Conservation (phyloP, 2,888 invertebrate genomes). For the Strigamia crassipes region DNA sequence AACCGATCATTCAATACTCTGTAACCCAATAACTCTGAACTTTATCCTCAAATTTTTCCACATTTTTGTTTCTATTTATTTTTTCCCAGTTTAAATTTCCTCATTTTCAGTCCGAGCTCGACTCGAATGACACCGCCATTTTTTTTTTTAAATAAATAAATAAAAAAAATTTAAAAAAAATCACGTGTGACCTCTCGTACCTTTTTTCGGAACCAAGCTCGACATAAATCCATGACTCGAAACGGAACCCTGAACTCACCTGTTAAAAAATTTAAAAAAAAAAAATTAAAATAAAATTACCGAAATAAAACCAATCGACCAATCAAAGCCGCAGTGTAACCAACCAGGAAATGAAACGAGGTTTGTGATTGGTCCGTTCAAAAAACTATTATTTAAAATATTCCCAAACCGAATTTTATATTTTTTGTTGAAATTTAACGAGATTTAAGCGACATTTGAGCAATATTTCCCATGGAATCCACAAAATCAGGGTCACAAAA, state of each 20-base stretch:
- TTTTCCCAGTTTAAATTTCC: neutral
- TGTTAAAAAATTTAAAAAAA: neutral
- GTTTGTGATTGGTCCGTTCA: neutral
- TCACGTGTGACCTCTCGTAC: neutral
- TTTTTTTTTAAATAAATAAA: neutral
- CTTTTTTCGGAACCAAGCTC: conserved; percentile 39
- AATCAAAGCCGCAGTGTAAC: neutral
- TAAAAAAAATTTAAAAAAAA: neutral
- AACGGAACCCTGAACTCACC: conserved; percentile 29
- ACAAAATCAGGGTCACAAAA: neutral
- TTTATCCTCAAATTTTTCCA: neutral
- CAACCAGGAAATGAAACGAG: neutral
- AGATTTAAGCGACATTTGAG: neutral
- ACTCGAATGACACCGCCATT: neutral
- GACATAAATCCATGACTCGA: conserved; percentile 36
- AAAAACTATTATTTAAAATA: neutral
- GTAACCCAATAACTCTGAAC: neutral
- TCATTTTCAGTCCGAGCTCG: neutral
- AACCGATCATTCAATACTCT: neutral
- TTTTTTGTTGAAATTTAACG: neutral
- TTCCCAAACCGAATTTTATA: neutral
- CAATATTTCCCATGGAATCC: neutral
- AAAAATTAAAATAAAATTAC: neutral
- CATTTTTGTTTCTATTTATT: too few relatives aligned
- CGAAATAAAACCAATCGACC: neutral